Evolutionary conservation across 2,888 invertebrate genomes (phyloP).

Genomic region (Erebia aethiops): DNA sequence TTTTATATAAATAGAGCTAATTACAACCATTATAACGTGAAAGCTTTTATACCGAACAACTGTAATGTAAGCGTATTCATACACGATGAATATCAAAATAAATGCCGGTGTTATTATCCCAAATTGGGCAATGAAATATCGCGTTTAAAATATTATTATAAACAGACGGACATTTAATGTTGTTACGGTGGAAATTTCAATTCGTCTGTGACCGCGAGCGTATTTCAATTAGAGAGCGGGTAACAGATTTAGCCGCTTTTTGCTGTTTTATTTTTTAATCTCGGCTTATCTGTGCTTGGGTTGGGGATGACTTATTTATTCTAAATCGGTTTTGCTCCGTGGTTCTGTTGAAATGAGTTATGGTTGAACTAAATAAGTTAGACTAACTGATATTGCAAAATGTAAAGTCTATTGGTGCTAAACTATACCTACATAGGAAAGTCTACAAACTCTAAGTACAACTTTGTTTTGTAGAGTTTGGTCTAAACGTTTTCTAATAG

Average conservation of each 20-base stretch:
- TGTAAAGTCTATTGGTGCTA: not conserved
- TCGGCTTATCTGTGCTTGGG: slow-evolving; percentile 46
- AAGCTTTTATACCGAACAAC: slow-evolving; percentile 3
- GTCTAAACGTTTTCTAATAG: not conserved
- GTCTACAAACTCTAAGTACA: not conserved
- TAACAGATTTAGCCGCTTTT: slow-evolving; percentile 47
- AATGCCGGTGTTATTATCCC: slow-evolving; percentile 34
- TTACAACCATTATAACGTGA: too few relatives aligned
- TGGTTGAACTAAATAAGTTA: not conserved
- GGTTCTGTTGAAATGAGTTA: slow-evolving; percentile 11
- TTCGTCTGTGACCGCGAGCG: slow-evolving; percentile 64
- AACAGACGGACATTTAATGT: slow-evolving; percentile 34
- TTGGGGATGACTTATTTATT: slow-evolving; percentile 22
- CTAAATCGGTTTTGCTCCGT: slow-evolving; percentile 21
- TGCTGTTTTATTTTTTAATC: slow-evolving; percentile 63
- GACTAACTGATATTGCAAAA: too few relatives aligned
- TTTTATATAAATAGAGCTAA: too few relatives aligned
- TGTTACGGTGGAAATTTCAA: slow-evolving; percentile 54
- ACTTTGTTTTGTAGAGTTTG: not conserved
- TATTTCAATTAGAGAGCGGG: slow-evolving; percentile 59
- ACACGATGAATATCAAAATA: slow-evolving; percentile 23
- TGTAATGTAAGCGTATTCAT: slow-evolving; percentile 9
- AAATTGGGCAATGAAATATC: slow-evolving; percentile 36
- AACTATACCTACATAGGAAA: not conserved
- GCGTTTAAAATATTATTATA: slow-evolving; percentile 45